These are phyloP conservation scores for Scortum barcoo DNA, from an alignment of 2,113 vertebrate genomes.

Conservation along the genomic window DNA sequence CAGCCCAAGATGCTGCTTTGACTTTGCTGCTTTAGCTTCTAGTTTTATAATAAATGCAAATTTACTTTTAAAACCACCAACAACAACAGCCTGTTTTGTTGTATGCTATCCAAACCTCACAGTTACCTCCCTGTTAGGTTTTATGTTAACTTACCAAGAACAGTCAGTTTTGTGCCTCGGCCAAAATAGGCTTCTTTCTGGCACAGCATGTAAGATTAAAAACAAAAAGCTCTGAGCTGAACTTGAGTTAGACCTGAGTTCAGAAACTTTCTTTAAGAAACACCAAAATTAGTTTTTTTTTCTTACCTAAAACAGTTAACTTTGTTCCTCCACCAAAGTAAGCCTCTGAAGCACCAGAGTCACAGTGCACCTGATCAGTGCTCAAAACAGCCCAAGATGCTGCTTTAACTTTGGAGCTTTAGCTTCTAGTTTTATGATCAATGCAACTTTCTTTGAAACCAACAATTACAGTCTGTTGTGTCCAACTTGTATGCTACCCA, in stretches of 20 bases:
- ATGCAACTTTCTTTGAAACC: not conserved
- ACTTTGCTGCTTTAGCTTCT: no score
- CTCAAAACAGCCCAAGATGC: not conserved
- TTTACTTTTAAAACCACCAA: no score
- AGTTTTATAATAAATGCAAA: no score
- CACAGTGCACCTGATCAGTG: not conserved
- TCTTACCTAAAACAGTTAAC: no score
- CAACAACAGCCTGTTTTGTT: not conserved
- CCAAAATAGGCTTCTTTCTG: not conserved
- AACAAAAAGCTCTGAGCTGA: no score
- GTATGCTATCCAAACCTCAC: not conserved
- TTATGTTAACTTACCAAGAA: not conserved
- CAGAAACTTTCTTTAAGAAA: no score
- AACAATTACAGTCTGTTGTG: not conserved
- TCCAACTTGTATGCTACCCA: not conserved
- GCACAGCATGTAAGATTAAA: no score
- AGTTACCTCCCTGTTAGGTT: not conserved
- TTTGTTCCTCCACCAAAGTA: constrained; percentile 4
- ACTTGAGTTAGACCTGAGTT: no score
- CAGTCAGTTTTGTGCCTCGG: not conserved
- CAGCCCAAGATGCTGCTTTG: no score
- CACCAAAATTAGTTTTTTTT: no score
- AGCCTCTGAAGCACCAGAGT: not conserved
- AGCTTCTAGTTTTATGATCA: not conserved
- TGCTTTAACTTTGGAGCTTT: not conserved